These are phyloP conservation scores for Acanthornis magna DNA, from an alignment of 2,797 vertebrate genomes.

Conservation along the genomic window DNA sequence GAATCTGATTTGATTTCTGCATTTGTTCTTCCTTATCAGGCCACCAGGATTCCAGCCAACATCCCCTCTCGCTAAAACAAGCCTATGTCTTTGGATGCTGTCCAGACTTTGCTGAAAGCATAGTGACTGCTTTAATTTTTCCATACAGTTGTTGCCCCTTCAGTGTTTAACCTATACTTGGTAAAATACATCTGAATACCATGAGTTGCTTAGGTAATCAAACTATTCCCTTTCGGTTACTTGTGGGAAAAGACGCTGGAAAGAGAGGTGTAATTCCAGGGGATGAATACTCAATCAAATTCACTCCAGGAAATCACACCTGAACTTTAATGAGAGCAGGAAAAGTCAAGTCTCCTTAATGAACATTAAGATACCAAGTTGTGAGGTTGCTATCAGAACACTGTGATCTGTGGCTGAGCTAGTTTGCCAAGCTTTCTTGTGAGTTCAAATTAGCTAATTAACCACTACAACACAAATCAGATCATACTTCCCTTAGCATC, in stretches of 20 bases:
- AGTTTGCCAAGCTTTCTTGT: not conserved
- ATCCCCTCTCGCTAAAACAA: not conserved
- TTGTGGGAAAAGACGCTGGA: not conserved
- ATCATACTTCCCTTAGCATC: not conserved
- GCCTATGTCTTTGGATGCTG: not conserved
- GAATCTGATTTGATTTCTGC: constrained; percentile 7
- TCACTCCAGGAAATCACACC: not conserved
- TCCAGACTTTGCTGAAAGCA: constrained; percentile 16
- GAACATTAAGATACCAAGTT: not conserved
- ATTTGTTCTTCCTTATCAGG: constrained; percentile 17
- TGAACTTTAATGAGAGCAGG: not conserved
- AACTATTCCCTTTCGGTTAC: not conserved
- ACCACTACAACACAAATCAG: not conserved
- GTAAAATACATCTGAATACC: not conserved
- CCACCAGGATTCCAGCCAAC: constrained; percentile 16
- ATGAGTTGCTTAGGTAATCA: not conserved
- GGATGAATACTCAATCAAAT: not conserved
- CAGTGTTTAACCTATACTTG: not conserved
- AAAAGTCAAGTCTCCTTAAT: not conserved
- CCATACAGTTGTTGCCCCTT: not conserved
- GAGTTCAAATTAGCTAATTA: not conserved
- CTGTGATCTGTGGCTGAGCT: not conserved
- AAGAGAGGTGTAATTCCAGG: not conserved
- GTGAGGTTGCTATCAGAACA: not conserved
- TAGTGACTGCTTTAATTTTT: constrained; percentile 1